phyloP scores from a whole-genome alignment of 2,888 invertebrate genomes.

The Psylliodes chrysocephalus region DNA sequence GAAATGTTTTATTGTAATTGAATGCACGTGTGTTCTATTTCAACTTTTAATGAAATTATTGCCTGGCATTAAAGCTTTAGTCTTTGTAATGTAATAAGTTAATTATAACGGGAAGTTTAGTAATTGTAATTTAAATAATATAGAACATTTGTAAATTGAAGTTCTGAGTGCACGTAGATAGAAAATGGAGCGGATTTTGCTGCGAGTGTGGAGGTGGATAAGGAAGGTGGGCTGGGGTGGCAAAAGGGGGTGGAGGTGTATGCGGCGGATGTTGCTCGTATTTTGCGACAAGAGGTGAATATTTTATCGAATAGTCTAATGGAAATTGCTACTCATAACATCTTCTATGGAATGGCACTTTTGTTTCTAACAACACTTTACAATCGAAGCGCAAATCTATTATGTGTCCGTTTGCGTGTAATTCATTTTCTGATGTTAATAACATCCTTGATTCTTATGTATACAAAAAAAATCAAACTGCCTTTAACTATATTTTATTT shows the following conservation, averaged over 20 bases:
- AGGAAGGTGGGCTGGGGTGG: too few species aligned
- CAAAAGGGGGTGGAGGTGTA: not conserved
- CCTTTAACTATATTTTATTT: too few species aligned
- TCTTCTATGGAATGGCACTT: not conserved
- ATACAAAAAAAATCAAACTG: too few species aligned
- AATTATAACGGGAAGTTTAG: conserved; percentile 62
- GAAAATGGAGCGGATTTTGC: conserved; percentile 54
- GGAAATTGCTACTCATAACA: conserved; percentile 45
- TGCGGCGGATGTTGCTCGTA: conserved; percentile 19
- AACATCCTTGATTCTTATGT: too few species aligned
- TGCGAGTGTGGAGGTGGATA: conserved; percentile 9
- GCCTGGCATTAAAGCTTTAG: conserved; percentile 61
- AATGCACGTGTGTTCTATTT: conserved; percentile 62
- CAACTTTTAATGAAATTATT: conserved; percentile 63
- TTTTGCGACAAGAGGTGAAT: conserved; percentile 45
- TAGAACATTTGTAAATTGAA: conserved; percentile 62
- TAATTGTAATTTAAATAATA: conserved; percentile 65
- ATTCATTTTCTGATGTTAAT: too few species aligned
- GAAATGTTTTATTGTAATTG: conserved; percentile 62
- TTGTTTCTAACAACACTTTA: not conserved
- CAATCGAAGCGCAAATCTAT: too few species aligned
- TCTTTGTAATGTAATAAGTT: conserved; percentile 62
- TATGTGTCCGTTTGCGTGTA: too few species aligned
- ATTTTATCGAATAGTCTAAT: conserved; percentile 57
- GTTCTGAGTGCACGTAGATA: conserved; percentile 56